Percentiles rank a stretch among this genome's conserved stretches.
Conservation (phyloP, 2,113 vertebrate species). For the Gulo gulo region DNA sequence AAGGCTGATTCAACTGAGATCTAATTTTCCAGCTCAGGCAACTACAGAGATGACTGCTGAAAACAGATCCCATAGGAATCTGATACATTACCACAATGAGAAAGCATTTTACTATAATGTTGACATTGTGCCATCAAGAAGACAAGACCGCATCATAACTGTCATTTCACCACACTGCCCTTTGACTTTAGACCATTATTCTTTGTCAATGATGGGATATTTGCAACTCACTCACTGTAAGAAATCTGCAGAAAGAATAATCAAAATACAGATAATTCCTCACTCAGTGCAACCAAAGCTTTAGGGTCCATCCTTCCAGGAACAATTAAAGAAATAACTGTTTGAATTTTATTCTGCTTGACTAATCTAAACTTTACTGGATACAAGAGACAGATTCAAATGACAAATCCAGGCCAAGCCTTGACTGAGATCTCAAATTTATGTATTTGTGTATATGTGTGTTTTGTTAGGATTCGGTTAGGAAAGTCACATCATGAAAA, state of each 20-base stretch:
- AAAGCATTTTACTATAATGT: background rate
- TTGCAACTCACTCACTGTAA: background rate
- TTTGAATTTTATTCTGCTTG: background rate
- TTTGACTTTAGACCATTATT: background rate
- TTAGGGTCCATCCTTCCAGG: background rate
- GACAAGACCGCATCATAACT: background rate
- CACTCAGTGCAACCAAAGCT: background rate
- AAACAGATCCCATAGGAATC: background rate
- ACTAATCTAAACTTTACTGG: background rate
- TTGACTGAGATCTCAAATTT: background rate
- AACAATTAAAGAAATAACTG: background rate
- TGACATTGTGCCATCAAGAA: background rate
- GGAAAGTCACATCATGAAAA: background rate
- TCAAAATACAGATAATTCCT: background rate
- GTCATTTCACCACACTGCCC: background rate
- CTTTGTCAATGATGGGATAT: background rate
- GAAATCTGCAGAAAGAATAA: background rate
- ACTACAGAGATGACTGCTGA: background rate
- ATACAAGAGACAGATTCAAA: background rate
- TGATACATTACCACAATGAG: background rate
- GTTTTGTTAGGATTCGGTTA: background rate
- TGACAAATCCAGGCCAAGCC: background rate
- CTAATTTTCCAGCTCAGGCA: background rate
- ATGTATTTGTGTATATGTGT: background rate
- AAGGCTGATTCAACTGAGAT: background rate